phyloP scores from a whole-genome alignment of 2,113 vertebrate genomes.

The Emberiza fucata region DNA sequence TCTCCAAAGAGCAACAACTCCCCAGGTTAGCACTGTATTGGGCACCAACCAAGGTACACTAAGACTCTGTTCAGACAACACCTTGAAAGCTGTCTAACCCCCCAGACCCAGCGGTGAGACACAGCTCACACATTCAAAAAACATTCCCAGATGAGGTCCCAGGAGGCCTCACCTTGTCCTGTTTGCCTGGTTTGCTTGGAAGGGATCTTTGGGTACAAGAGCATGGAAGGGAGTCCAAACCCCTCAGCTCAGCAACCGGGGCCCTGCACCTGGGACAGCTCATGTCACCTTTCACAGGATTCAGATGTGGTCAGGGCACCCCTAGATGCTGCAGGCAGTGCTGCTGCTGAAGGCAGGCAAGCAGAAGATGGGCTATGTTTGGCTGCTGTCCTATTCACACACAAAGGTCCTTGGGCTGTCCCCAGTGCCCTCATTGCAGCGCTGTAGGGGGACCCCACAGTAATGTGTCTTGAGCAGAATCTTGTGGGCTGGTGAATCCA shows the following conservation, averaged over 20 bases:
- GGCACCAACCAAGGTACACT: background rate
- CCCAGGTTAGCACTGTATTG: background rate
- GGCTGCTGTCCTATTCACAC: background rate
- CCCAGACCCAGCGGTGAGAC: background rate
- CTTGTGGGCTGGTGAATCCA: background rate
- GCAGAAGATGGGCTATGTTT: background rate
- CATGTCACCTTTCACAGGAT: background rate
- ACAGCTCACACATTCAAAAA: background rate
- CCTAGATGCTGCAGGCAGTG: background rate
- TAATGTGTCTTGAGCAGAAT: background rate
- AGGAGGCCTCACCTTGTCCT: background rate
- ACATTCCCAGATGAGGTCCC: background rate
- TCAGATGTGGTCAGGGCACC: background rate
- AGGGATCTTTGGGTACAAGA: background rate
- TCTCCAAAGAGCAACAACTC: background rate
- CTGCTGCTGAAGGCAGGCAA: background rate
- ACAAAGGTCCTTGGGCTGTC: background rate
- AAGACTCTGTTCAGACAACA: background rate
- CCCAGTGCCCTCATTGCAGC: background rate
- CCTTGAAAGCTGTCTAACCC: background rate
- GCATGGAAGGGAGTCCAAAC: background rate
- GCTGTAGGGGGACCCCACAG: fast-evolving
- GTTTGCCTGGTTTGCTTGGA: background rate
- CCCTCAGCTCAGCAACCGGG: background rate
- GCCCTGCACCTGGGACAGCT: background rate